Evolutionary conservation across 37 sponge, comb jelly and placozoan genomes (phyloP).

Genomic region (Petrosia ficiformis): DNA sequence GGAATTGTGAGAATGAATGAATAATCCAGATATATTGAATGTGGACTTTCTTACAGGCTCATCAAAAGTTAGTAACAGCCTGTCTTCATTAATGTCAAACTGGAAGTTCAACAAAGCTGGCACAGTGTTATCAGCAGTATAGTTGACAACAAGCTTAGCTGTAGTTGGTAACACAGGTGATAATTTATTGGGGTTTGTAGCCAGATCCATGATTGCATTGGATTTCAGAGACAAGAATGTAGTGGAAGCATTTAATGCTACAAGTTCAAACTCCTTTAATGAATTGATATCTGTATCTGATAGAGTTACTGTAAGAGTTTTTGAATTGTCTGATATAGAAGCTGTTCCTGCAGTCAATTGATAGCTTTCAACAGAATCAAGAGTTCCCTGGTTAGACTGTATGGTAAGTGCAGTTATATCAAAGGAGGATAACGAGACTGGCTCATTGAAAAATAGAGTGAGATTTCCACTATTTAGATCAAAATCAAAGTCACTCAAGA

Average conservation of each 20-base stretch:
- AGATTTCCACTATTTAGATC: constrained; percentile 62
- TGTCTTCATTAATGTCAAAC: constrained; percentile 72
- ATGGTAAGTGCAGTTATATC: constrained; percentile 54
- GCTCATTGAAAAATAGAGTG: constrained; percentile 79
- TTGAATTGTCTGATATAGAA: constrained; percentile 14
- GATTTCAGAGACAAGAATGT: constrained; percentile 67
- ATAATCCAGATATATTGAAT: constrained; percentile 8
- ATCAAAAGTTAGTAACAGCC: constrained; percentile 52
- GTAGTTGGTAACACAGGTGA: constrained; percentile 14
- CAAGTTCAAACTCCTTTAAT: constrained; percentile 40
- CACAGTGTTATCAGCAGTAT: constrained; percentile 38
- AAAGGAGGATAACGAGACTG: constrained; percentile 49
- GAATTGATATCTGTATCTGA: constrained; percentile 52
- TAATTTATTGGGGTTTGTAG: constrained; percentile 54
- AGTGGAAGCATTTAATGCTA: constrained; percentile 26
- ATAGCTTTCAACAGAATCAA: constrained; percentile 21
- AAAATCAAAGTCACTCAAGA: constrained; percentile 59
- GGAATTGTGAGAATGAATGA: constrained; percentile 40
- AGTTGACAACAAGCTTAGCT: constrained; percentile 39
- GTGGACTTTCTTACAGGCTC: constrained; percentile 69
- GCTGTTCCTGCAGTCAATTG: constrained; percentile 43
- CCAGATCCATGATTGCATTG: constrained; percentile 52
- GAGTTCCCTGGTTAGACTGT: constrained; percentile 62
- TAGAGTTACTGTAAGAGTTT: constrained; percentile 29
- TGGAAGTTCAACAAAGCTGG: constrained; percentile 52